A percentile compares a stretch with the other conserved stretches of the same genome.
These are phyloP conservation scores for Enteromius mattozi DNA, from an alignment of 2,797 vertebrate genomes.

Conservation along the genomic window DNA sequence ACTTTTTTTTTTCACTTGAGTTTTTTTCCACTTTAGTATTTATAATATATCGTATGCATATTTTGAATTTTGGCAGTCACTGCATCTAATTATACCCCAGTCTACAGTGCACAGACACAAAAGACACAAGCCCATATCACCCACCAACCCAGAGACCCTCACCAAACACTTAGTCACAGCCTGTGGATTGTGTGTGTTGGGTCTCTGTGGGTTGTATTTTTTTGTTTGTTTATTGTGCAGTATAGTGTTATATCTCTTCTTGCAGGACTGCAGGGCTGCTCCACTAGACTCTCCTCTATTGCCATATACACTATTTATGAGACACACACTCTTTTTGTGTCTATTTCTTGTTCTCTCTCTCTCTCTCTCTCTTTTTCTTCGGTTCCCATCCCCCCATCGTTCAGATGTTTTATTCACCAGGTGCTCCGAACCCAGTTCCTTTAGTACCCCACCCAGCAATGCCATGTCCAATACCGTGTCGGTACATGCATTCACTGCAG, in stretches of 20 bases:
- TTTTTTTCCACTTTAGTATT: background rate
- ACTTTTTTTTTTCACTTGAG: too few species aligned
- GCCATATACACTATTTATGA: conserved; percentile 49
- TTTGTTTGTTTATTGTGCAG: conserved; percentile 18
- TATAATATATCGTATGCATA: background rate
- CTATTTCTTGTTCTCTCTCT: conserved; percentile 6
- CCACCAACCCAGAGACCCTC: conserved; percentile 23
- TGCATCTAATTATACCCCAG: background rate
- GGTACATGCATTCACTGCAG: conserved; percentile 28
- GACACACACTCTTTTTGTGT: conserved; percentile 25
- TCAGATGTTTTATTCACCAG: conserved; percentile 64
- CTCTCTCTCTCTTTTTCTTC: background rate
- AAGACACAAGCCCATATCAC: background rate
- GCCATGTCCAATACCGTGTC: conserved; percentile 30
- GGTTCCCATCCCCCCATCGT: conserved; percentile 10
- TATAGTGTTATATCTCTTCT: conserved; percentile 38
- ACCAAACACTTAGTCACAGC: conserved; percentile 42
- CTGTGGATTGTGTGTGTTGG: conserved; percentile 36
- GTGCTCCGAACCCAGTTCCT: conserved; percentile 47
- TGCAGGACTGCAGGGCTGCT: conserved; percentile 50
- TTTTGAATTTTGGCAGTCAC: background rate
- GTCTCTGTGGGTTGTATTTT: conserved; percentile 34
- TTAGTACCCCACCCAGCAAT: conserved; percentile 33
- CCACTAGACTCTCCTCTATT: conserved; percentile 41
- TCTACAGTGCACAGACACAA: conserved; percentile 8